phyloP scores from a whole-genome alignment of 2,113 vertebrate species.

The Ageneiosus marmoratus region DNA sequence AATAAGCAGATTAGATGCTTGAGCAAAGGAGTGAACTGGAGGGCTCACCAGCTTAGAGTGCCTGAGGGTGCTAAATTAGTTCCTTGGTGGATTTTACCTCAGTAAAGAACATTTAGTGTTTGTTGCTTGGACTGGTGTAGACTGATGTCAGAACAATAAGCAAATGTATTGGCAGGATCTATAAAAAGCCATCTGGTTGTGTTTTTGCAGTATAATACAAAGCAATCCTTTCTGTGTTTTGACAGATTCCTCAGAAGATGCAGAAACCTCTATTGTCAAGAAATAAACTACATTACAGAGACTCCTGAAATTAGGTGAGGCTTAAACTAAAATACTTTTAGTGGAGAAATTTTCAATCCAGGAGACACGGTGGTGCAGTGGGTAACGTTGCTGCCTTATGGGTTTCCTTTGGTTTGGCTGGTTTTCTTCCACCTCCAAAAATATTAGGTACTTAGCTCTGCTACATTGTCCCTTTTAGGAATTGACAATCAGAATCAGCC shows the following conservation, averaged over 20 bases:
- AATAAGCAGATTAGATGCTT: too few species aligned
- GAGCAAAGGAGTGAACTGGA: too few species aligned
- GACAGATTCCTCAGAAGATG: too few species aligned
- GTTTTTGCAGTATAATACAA: background rate
- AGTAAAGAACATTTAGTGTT: background rate
- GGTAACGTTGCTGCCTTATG: background rate
- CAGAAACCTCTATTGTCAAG: too few species aligned
- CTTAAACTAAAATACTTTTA: too few species aligned
- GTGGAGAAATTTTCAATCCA: background rate
- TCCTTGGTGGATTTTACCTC: background rate
- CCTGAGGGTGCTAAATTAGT: background rate
- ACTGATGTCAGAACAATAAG: background rate
- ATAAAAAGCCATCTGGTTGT: background rate
- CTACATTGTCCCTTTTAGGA: background rate
- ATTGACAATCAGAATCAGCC: too few species aligned
- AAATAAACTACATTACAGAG: too few species aligned
- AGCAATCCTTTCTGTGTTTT: background rate
- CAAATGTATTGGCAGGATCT: background rate
- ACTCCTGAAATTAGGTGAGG: too few species aligned
- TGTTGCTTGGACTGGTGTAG: background rate
- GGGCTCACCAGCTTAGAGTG: background rate
- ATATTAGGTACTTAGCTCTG: background rate
- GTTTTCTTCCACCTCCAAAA: background rate
- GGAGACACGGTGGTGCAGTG: background rate
- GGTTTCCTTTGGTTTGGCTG: background rate